phyloP scores from a whole-genome alignment of 1,140 invertebrate genomes.

The Zeugodacus cucurbitae region DNA sequence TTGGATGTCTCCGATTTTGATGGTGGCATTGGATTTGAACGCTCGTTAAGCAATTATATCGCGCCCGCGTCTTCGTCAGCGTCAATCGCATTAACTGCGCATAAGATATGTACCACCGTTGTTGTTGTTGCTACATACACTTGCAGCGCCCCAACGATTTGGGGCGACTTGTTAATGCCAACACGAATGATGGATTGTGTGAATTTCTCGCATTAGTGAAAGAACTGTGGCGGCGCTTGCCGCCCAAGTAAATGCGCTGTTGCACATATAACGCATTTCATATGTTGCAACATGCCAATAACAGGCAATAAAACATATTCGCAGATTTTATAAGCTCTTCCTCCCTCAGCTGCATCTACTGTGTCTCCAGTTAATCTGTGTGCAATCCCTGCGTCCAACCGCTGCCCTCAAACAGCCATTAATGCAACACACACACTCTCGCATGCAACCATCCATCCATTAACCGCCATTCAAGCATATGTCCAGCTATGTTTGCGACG shows the following conservation, averaged over 20 bases:
- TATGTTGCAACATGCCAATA: background rate
- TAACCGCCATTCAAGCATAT: background rate
- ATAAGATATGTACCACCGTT: background rate
- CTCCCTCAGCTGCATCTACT: background rate
- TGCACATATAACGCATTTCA: background rate
- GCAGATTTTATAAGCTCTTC: background rate
- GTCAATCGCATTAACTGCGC: conserved; percentile 37
- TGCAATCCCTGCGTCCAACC: background rate
- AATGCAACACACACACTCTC: background rate
- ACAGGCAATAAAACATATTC: conserved; percentile 5
- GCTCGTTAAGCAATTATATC: conserved; percentile 65
- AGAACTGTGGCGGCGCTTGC: conserved; percentile 34
- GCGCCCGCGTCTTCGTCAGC: conserved; percentile 48
- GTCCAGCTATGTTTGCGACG: background rate
- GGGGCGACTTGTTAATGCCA: conserved; percentile 62
- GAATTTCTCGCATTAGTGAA: conserved; percentile 64
- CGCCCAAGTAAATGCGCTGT: conserved; percentile 32
- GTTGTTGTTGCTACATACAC: background rate
- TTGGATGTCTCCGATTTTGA: conserved; percentile 1
- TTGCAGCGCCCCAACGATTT: conserved; percentile 50
- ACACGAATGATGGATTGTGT: conserved; percentile 62
- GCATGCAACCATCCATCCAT: background rate
- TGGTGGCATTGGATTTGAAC: conserved; percentile 53
- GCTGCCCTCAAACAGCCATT: background rate
- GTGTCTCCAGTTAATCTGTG: background rate